These are phyloP conservation scores for Siderastrea siderea DNA, from an alignment of 92 coral and sea anemone species.

Conservation along the genomic window DNA sequence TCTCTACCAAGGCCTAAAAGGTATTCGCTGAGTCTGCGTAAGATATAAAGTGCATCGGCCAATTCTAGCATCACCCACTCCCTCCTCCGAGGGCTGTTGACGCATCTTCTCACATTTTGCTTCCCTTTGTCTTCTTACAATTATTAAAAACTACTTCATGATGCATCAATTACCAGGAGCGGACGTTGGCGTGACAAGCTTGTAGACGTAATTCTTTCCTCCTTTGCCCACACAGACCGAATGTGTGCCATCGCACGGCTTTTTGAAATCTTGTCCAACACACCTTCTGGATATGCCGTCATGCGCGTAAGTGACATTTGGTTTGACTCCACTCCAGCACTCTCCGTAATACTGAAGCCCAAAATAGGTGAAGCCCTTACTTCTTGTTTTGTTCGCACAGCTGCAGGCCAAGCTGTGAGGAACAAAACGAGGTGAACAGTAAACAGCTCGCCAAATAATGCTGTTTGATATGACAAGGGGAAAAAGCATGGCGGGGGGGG, in stretches of 20 bases:
- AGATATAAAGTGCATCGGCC: too few species aligned
- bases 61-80: too few species aligned
- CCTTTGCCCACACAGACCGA: constrained; percentile 58
- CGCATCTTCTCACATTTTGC: neutral
- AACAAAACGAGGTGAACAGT: neutral
- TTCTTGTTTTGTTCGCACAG: constrained; percentile 28
- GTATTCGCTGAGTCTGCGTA: too few species aligned
- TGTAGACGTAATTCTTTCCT: constrained; percentile 43
- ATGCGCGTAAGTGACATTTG: neutral
- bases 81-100: too few species aligned
- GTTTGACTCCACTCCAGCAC: constrained; percentile 44
- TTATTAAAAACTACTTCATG: neutral
- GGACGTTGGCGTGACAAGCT: constrained; percentile 24
- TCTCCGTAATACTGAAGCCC: constrained; percentile 39
- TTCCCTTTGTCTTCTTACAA: neutral
- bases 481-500: too few species aligned
- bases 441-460: too few species aligned
- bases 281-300: constrained; percentile 26
- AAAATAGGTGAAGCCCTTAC: constrained; percentile 18
- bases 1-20: too few species aligned
- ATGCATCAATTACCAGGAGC: constrained; percentile 1
- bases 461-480: too few species aligned
- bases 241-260: constrained; percentile 2
- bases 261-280: neutral
- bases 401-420: constrained; percentile 25